These are phyloP conservation scores for Macaria liturata DNA, from an alignment of 2,888 invertebrate species.

Conservation along the genomic window DNA sequence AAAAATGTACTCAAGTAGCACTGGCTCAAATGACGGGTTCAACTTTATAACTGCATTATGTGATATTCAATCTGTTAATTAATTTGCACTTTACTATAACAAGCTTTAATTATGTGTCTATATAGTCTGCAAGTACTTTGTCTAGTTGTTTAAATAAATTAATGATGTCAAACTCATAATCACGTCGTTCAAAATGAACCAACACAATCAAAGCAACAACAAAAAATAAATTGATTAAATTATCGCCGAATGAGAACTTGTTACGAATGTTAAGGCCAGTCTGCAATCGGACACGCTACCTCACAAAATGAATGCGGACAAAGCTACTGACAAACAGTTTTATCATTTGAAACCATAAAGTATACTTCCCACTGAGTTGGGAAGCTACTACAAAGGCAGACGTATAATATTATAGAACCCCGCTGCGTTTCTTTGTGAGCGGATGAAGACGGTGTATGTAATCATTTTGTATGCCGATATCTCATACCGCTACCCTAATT, in stretches of 20 bases:
- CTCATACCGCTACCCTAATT: constrained; percentile 77
- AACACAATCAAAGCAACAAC: background rate
- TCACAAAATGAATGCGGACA: constrained; percentile 68
- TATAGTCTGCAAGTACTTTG: too few species aligned
- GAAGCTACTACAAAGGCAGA: constrained; percentile 78
- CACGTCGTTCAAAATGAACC: too few species aligned
- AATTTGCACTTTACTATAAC: too few species aligned
- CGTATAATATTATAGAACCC: constrained; percentile 80
- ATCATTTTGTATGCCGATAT: constrained; percentile 79
- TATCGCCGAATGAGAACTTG: constrained; percentile 44
- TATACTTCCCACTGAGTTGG: constrained; percentile 76
- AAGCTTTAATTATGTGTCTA: too few species aligned
- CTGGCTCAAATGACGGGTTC: constrained; percentile 35
- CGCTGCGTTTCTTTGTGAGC: constrained; percentile 79
- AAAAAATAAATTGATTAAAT: background rate
- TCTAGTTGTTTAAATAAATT: too few species aligned
- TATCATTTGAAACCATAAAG: constrained; percentile 83
- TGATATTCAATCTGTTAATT: too few species aligned
- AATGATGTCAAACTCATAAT: too few species aligned
- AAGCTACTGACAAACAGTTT: constrained; percentile 80
- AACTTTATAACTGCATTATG: too few species aligned
- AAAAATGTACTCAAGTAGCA: constrained; percentile 37
- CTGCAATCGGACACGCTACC: constrained; percentile 69
- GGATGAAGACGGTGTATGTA: constrained; percentile 78
- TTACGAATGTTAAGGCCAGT: constrained; percentile 60